A percentile compares a stretch with the other conserved stretches of the same genome.
Conservation (phyloP, 2,888 invertebrate species). For the Archaeoteleia sp. region DNA sequence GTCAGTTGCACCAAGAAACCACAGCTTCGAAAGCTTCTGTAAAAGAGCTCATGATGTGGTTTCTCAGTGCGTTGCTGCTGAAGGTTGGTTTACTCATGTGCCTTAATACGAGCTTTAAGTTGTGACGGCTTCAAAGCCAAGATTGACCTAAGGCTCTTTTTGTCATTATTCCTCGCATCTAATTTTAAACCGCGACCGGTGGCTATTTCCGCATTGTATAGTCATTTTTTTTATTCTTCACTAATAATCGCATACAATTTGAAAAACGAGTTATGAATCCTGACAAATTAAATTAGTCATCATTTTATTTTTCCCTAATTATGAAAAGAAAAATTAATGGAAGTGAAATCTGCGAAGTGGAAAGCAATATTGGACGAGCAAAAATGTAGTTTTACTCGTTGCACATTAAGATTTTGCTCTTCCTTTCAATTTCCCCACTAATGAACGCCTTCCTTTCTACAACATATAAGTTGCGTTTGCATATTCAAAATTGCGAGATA, state of each 20-base stretch:
- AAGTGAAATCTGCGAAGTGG: no score
- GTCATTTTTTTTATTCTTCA: not conserved
- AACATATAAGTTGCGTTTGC: conserved; percentile 9
- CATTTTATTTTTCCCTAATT: conserved; percentile 1
- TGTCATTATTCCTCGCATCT: conserved; percentile 25
- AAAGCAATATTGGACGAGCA: not conserved
- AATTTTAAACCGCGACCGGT: conserved; percentile 27
- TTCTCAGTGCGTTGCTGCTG: conserved; percentile 23
- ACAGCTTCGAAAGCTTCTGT: conserved; percentile 24
- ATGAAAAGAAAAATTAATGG: not conserved
- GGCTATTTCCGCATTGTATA: conserved; percentile 35
- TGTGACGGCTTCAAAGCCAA: conserved; percentile 35
- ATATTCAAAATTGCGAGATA: conserved; percentile 2
- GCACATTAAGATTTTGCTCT: not conserved
- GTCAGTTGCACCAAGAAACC: conserved; percentile 28
- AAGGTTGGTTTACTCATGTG: conserved; percentile 30
- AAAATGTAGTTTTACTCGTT: conserved; percentile 1
- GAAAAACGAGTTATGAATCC: no score
- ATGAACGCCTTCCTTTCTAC: conserved; percentile 15
- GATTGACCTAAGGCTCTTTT: conserved; percentile 31
- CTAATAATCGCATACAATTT: conserved; percentile 5
- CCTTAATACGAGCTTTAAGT: conserved; percentile 35
- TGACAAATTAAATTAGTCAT: conserved; percentile 1
- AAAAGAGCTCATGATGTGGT: conserved; percentile 29
- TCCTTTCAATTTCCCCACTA: conserved; percentile 26